phyloP scores from a whole-genome alignment of 2,888 invertebrate genomes.

The Drosophila setosimentum region DNA sequence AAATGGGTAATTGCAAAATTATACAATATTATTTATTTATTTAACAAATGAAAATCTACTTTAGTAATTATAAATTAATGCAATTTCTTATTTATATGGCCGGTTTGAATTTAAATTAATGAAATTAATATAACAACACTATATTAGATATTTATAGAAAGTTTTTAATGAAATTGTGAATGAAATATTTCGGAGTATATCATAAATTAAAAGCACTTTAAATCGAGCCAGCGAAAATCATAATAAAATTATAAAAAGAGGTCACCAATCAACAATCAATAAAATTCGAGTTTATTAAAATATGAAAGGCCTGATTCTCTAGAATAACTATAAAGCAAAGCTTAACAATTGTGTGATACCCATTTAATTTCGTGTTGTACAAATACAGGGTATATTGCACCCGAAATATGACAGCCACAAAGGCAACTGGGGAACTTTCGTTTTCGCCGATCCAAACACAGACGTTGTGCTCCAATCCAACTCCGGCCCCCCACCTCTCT shows the following conservation, averaged over 20 bases:
- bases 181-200: not conserved
- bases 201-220: not conserved
- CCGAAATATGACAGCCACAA: conserved; percentile 21
- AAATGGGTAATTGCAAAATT: not conserved
- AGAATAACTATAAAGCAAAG: too few relatives aligned
- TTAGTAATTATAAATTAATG: not conserved
- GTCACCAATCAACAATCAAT: not conserved
- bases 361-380: not conserved
- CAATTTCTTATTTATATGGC: not conserved
- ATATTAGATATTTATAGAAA: not conserved
- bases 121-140: not conserved
- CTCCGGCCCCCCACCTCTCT: not conserved
- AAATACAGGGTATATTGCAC: conserved; percentile 17
- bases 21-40: too few relatives aligned
- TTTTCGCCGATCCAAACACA: conserved; percentile 51
- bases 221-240: not conserved
- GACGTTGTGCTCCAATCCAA: conserved; percentile 25
- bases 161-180: too few relatives aligned
- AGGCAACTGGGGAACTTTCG: conserved; percentile 25
- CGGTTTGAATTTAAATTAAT: not conserved
- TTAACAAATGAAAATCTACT: not conserved
- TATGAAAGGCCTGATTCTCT: not conserved
- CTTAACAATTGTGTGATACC: not conserved
- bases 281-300: not conserved
- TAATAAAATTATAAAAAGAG: not conserved